Conservation (phyloP, 2,113 vertebrate genomes). For the Bothrops jararaca region DNA sequence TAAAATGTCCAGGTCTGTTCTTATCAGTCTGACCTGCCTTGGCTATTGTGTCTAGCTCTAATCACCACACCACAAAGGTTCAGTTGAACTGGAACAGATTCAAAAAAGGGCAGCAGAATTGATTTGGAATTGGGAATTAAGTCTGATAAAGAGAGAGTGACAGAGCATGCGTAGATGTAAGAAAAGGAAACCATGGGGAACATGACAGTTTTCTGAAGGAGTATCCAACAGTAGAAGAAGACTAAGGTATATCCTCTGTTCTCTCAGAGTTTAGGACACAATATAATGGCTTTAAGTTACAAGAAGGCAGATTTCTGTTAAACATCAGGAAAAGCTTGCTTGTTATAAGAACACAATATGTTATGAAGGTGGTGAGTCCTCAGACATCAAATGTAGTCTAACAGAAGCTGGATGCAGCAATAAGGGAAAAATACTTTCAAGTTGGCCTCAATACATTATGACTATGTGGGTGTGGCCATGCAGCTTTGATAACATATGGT, state of each 20-base stretch:
- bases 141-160: neutral
- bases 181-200: neutral
- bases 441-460: neutral
- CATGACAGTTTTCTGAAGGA: neutral
- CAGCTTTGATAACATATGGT: neutral
- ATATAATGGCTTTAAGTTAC: neutral
- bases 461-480: neutral
- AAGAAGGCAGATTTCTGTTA: too few species aligned
- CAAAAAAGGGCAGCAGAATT: neutral
- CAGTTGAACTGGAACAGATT: neutral
- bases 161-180: neutral
- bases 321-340: neutral
- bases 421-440: neutral
- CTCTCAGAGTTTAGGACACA: too few species aligned
- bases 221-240: neutral
- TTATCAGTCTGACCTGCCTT: neutral
- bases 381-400: neutral
- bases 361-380: neutral
- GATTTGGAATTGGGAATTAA: neutral
- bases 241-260: neutral
- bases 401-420: neutral
- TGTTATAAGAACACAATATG: neutral
- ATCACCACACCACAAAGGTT: neutral
- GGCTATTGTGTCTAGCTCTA: neutral
- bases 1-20: neutral